These are phyloP conservation scores for Neoaliturus tenellus DNA, from an alignment of 2,888 invertebrate species.

Conservation along the genomic window DNA sequence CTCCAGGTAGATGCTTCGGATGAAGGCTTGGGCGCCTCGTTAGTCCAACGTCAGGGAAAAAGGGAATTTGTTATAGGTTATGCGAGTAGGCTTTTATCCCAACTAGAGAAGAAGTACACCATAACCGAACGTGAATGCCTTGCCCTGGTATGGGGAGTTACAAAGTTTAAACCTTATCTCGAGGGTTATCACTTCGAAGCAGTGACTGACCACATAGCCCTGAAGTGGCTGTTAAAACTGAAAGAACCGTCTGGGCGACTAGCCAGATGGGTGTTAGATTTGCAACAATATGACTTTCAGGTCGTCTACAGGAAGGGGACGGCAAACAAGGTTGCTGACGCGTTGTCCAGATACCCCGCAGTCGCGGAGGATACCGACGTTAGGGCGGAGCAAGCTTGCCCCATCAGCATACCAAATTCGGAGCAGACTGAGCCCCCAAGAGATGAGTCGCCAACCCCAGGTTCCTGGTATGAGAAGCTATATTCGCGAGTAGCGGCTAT, in stretches of 20 bases:
- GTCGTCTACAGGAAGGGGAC: neutral
- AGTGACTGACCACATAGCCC: neutral
- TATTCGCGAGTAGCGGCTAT: too few relatives aligned
- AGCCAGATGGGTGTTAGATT: slow-evolving; percentile 13
- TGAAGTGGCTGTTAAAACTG: slow-evolving; percentile 34
- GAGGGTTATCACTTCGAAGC: neutral
- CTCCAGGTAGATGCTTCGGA: neutral
- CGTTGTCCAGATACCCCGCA: neutral
- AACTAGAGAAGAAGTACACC: neutral
- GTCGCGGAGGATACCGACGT: too few relatives aligned
- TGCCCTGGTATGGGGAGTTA: neutral
- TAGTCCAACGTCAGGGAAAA: neutral
- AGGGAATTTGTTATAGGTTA: neutral
- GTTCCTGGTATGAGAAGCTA: too few relatives aligned
- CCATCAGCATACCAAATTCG: neutral
- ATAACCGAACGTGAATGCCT: neutral
- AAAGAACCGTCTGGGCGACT: neutral
- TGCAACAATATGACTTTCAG: neutral
- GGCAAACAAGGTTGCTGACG: neutral
- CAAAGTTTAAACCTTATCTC: neutral
- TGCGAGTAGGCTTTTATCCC: neutral
- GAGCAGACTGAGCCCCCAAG: too few relatives aligned
- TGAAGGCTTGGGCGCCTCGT: neutral
- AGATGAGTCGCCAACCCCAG: too few relatives aligned
- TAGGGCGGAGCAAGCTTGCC: neutral